Percentiles rank a stretch among this genome's conserved stretches.
Evolutionary conservation across 2,797 vertebrate genomes (phyloP).

Genomic region (Lutjanus campechanus): DNA sequence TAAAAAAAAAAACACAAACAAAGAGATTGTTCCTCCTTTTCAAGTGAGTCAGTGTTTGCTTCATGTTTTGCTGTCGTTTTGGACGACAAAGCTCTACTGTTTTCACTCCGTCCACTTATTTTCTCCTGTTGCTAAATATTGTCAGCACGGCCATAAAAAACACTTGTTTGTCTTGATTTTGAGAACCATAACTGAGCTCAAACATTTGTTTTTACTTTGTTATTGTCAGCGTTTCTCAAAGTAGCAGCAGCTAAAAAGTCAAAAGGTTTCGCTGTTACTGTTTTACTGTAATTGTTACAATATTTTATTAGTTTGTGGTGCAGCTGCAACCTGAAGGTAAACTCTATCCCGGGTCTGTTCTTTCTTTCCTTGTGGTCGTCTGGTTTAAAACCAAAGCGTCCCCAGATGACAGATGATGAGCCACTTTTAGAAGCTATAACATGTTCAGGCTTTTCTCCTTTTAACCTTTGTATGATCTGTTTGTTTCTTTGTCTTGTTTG

Average conservation of each 20-base stretch:
- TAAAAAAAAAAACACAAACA: conserved; percentile 13
- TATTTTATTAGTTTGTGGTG: conserved; percentile 45
- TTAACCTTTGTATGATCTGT: background rate
- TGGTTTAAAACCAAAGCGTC: conserved; percentile 38
- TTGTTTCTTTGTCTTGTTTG: background rate
- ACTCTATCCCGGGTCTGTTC: conserved; percentile 31
- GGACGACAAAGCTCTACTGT: background rate
- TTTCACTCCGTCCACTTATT: background rate
- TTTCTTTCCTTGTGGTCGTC: conserved; percentile 31
- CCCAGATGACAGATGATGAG: conserved; percentile 43
- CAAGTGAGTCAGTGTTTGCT: background rate
- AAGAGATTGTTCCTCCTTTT: conserved; percentile 16
- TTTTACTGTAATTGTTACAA: conserved; percentile 27
- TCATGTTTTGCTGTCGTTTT: background rate
- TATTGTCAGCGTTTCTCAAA: background rate
- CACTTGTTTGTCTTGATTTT: conserved; percentile 8
- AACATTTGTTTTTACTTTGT: conserved; percentile 26
- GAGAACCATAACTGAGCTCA: background rate
- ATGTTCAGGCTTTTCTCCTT: conserved; percentile 18
- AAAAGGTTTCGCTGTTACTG: background rate
- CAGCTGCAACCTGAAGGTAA: conserved; percentile 37
- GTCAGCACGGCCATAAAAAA: background rate
- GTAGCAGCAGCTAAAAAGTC: background rate
- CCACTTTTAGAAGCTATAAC: conserved; percentile 19
- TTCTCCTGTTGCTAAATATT: conserved; percentile 14